A percentile compares a stretch with the other conserved stretches of the same genome.
Conservation (phyloP, 1,140 invertebrate species). For the Heliconius hewitsoni region DNA sequence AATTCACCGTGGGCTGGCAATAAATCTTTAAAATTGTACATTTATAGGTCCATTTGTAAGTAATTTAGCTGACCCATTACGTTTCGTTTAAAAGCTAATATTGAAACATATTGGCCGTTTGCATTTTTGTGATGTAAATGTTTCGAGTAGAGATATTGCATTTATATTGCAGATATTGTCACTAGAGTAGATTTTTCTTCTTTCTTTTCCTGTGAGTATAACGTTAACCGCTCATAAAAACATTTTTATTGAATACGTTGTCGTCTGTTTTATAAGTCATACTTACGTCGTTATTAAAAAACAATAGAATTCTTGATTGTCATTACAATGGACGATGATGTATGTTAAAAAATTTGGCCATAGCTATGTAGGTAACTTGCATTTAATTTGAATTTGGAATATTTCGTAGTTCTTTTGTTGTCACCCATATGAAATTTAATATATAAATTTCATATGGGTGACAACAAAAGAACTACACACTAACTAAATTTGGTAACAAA, state of each 20-base stretch:
- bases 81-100: constrained; percentile 14
- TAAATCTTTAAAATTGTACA: constrained; percentile 16
- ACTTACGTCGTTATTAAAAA: background rate
- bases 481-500: background rate
- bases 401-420: background rate
- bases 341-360: background rate
- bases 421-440: background rate
- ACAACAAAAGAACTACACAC: too few relatives aligned
- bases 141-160: background rate
- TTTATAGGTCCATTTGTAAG: constrained; percentile 21
- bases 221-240: background rate
- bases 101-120: background rate
- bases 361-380: background rate
- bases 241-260: background rate
- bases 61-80: constrained; percentile 18
- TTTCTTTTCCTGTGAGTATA: too few relatives aligned
- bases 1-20: background rate
- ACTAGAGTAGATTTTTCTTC: background rate
- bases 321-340: too few relatives aligned
- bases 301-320: background rate
- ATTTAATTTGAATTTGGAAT: background rate
- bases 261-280: background rate
- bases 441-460: too few relatives aligned
- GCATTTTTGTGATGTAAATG: background rate
- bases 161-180: background rate